Conservation (phyloP, 1,140 invertebrate genomes). For the Drosophila lini region DNA sequence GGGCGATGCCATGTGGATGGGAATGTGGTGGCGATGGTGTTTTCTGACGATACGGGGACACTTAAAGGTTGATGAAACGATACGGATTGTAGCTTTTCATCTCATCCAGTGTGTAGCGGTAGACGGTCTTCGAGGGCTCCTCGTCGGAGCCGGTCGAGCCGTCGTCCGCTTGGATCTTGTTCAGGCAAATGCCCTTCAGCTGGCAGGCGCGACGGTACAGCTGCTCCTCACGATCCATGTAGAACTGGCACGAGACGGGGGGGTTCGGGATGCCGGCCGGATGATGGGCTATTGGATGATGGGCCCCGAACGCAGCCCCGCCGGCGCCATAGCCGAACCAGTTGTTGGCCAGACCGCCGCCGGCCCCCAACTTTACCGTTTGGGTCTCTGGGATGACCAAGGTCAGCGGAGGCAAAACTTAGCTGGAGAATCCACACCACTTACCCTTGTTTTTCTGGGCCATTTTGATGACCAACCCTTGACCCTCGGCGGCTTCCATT, state of each 20-base stretch:
- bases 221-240: constrained; percentile 73
- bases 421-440: background rate
- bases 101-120: constrained; percentile 70
- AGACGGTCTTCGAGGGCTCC: constrained; percentile 37
- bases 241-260: constrained; percentile 45
- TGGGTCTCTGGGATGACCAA: constrained; percentile 52
- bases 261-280: constrained; percentile 29
- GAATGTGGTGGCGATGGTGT: background rate
- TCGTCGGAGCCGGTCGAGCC: constrained; percentile 57
- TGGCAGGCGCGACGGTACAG: constrained; percentile 68
- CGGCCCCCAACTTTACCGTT: constrained; percentile 51
- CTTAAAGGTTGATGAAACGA: constrained; percentile 63
- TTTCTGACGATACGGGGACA: constrained; percentile 16
- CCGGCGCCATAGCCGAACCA: constrained; percentile 42
- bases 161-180: constrained; percentile 49
- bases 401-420: background rate
- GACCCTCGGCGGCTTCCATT: constrained; percentile 59
- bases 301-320: background rate
- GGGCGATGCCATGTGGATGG: constrained; percentile 5
- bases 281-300: constrained; percentile 1
- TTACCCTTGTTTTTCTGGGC: constrained; percentile 74
- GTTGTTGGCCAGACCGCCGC: constrained; percentile 21
- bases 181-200: constrained; percentile 55
- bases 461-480: constrained; percentile 68
- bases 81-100: constrained; percentile 77